phyloP scores from a whole-genome alignment of 2,113 vertebrate genomes.

The Channa maculata region DNA sequence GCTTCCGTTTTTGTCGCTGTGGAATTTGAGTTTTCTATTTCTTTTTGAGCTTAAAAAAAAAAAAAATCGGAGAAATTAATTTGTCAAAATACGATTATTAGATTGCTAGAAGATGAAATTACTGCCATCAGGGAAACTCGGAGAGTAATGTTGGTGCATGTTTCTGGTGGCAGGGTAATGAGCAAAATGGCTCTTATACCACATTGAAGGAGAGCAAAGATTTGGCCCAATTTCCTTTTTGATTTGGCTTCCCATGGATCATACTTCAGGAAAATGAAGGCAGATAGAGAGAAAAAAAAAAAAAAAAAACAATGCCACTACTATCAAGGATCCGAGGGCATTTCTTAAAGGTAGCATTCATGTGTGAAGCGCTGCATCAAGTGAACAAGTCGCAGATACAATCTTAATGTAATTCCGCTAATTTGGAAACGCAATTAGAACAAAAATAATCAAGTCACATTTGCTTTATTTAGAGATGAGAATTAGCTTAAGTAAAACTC shows the following conservation, averaged over 20 bases:
- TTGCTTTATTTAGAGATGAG: slow-evolving; percentile 54
- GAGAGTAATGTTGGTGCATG: slow-evolving; percentile 74
- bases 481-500: slow-evolving; percentile 19
- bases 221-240: slow-evolving; percentile 73
- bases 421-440: slow-evolving; percentile 60
- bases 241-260: slow-evolving; percentile 73
- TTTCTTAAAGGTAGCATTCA: slow-evolving; percentile 63
- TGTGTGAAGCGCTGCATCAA: slow-evolving; percentile 30
- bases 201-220: slow-evolving; percentile 64
- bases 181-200: slow-evolving; percentile 71
- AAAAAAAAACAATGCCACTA: slow-evolving; percentile 33
- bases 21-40: neutral
- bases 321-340: slow-evolving; percentile 46
- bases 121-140: slow-evolving; percentile 78
- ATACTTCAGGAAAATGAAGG: slow-evolving; percentile 53
- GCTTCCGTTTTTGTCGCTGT: slow-evolving; percentile 65
- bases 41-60: neutral
- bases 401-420: slow-evolving; percentile 60
- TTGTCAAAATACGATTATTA: slow-evolving; percentile 78
- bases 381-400: slow-evolving; percentile 41
- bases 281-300: slow-evolving; percentile 26
- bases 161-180: slow-evolving; percentile 67
- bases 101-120: slow-evolving; percentile 78
- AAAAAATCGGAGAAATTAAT: slow-evolving; percentile 69
- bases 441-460: slow-evolving; percentile 60